Percentiles rank a stretch among this genome's conserved stretches.
phyloP scores from a whole-genome alignment of 1,140 invertebrate species.

The Holcopasites calliopsidis region DNA sequence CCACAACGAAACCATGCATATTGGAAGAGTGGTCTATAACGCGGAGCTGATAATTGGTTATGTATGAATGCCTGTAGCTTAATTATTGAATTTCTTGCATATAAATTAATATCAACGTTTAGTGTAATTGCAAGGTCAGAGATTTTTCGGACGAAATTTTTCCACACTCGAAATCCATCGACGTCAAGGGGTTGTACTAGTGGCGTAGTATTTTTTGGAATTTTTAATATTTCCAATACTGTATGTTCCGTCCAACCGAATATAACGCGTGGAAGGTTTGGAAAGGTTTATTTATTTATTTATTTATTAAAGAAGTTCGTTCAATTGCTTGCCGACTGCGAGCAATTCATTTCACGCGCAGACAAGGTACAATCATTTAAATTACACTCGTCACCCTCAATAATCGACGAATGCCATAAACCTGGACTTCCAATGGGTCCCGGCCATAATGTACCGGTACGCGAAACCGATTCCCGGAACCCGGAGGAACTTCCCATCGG shows the following conservation, averaged over 20 bases:
- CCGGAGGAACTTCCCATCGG: too few relatives aligned
- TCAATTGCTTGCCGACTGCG: too few relatives aligned
- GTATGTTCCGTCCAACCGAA: background rate
- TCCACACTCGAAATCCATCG: background rate
- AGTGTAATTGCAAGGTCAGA: background rate
- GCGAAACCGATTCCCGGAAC: too few relatives aligned
- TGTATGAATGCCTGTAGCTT: background rate
- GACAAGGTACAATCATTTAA: too few relatives aligned
- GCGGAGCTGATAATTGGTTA: background rate
- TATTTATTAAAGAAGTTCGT: too few relatives aligned
- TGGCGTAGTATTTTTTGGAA: background rate
- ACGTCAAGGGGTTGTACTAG: background rate
- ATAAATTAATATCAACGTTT: background rate
- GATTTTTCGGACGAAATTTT: background rate
- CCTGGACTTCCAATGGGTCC: too few relatives aligned
- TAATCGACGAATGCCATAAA: too few relatives aligned
- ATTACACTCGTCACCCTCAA: too few relatives aligned
- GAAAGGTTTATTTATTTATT: too few relatives aligned
- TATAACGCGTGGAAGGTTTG: too few relatives aligned
- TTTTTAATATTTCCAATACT: background rate
- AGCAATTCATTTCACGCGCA: too few relatives aligned
- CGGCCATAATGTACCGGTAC: too few relatives aligned
- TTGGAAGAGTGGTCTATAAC: background rate
- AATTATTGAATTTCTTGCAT: background rate
- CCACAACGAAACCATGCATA: background rate